These are phyloP conservation scores for Panurus biarmicus DNA, from an alignment of 2,113 vertebrate species.

Conservation along the genomic window DNA sequence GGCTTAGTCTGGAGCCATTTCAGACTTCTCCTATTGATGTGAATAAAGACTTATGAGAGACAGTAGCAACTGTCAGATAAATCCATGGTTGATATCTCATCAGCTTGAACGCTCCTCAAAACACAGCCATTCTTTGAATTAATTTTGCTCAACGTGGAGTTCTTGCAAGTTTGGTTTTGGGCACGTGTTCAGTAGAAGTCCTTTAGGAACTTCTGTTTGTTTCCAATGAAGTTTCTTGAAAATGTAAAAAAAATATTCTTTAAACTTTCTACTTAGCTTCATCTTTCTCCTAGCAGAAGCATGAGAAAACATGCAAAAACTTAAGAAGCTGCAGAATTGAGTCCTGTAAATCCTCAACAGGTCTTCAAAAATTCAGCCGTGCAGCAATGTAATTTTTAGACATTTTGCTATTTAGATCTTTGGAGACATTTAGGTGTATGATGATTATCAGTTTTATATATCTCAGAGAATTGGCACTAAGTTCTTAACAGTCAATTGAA, in stretches of 20 bases:
- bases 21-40: too few species aligned
- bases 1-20: neutral
- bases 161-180: neutral
- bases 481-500: neutral
- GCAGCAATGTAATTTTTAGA: neutral
- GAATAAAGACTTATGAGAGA: neutral
- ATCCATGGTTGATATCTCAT: neutral
- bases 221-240: neutral
- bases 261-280: neutral
- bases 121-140: neutral
- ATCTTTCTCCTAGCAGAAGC: neutral
- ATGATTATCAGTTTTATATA: accelerated
- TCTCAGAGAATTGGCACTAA: neutral
- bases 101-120: neutral
- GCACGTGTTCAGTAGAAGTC: neutral
- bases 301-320: neutral
- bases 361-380: neutral
- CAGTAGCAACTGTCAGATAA: neutral
- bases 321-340: neutral
- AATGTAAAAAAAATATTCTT: neutral
- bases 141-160: neutral
- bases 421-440: neutral
- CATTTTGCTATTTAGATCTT: neutral
- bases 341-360: neutral
- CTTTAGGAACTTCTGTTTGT: neutral